phyloP scores from a whole-genome alignment of 2,113 vertebrate genomes.

The Puntigrus tetrazona region DNA sequence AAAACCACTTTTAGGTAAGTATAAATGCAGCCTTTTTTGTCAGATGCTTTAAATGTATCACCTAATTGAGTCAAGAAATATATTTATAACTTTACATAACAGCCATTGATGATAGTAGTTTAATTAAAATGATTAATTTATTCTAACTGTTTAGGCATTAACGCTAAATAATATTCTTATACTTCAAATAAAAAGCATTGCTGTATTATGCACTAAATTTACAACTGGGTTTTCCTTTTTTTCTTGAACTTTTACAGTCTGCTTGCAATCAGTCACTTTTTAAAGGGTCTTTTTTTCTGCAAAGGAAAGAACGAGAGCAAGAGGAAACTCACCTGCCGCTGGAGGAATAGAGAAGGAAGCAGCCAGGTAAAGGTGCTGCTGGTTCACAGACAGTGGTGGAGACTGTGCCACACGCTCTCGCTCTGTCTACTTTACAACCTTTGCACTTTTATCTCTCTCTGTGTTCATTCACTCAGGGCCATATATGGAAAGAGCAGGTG shows the following conservation, averaged over 20 bases:
- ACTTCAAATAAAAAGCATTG: neutral
- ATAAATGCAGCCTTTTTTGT: neutral
- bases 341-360: slow-evolving; percentile 26
- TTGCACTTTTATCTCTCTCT: slow-evolving; percentile 61
- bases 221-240: neutral
- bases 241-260: neutral
- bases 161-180: neutral
- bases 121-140: neutral
- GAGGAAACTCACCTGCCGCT: slow-evolving; percentile 56
- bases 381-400: slow-evolving; percentile 38
- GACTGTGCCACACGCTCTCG: slow-evolving; percentile 24
- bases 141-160: neutral
- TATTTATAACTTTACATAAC: neutral
- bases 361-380: slow-evolving; percentile 25
- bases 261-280: slow-evolving; percentile 19
- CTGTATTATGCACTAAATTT: neutral
- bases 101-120: neutral
- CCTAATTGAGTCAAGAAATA: neutral
- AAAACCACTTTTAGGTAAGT: neutral
- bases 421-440: slow-evolving; percentile 53
- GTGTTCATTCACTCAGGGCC: slow-evolving; percentile 51
- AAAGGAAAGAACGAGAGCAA: neutral
- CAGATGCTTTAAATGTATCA: neutral
- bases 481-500: slow-evolving; percentile 57
- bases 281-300: slow-evolving; percentile 12